Evolutionary conservation across 1,140 invertebrate species (phyloP), one percentile per base, ranked within the genome.

Genomic region (Anadara kagoshimensis): DNA sequence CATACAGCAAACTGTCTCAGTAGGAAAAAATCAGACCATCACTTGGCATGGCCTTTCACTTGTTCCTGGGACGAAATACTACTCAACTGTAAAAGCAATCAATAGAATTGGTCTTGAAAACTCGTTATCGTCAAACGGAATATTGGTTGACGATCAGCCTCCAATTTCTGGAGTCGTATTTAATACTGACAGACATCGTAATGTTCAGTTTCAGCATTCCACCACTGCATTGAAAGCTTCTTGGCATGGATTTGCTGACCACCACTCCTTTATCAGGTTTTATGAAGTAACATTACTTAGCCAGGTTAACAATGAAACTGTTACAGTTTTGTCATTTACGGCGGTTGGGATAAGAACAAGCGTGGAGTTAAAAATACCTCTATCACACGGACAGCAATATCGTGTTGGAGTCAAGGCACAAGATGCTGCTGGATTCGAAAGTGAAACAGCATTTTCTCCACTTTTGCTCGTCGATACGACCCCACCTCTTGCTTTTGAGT

Each of bases 241-340:
- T 14, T 53, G 36, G 47, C 43, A 22, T 29, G 45, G 36, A 14
- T 47, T 36, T 49, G 47, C 45, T 8, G 62, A 64, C 51, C 26
- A 44, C 14, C 49, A 53, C 5, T 57, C 67, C 16, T 45, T 59
- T n/a, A 2, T 81, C 12, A 44, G 56, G n/a, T 68, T 62, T 22
- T 81, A 77, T 4, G 76, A 73, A 68, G 51, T 69, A 41, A 76
- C 73, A 5, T 78, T 81, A 36, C 29, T 36, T 36, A 36, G 29
- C 2, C 2, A 36, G 29, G 29, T 36, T 3, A 36, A 36, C 2
- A 36, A 36, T 36, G 29, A 36, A 3, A 36, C 29, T 36, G 7
- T 36, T 3, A 36, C 29, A 2, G 29, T 36, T 36, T 36, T 36
- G 29, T 7, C 29, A 36, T 36, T 36, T 36, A 36, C 29, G 29